phyloP scores from a whole-genome alignment of 1,140 invertebrate genomes.

The Nomia melanderi region DNA sequence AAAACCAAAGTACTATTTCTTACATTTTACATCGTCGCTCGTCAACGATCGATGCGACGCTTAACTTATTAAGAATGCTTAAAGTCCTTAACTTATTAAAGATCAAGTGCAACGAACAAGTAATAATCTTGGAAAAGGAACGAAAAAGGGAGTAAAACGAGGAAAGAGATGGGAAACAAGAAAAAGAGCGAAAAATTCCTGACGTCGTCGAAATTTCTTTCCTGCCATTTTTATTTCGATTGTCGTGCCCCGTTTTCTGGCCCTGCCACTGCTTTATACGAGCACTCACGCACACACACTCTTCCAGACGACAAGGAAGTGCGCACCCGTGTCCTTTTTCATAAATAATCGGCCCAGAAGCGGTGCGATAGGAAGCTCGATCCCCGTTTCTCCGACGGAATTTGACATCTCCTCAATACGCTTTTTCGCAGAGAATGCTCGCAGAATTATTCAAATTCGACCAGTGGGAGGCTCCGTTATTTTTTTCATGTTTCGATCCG shows the following conservation, averaged over 20 bases:
- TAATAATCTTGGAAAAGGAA: too few relatives aligned
- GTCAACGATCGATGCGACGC: too few relatives aligned
- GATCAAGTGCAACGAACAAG: too few relatives aligned
- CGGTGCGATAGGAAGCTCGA: not conserved
- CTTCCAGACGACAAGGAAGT: not conserved
- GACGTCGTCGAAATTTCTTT: constrained; percentile 14
- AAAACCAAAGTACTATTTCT: too few relatives aligned
- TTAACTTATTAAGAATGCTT: too few relatives aligned
- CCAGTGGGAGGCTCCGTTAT: too few relatives aligned
- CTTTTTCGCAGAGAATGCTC: not conserved
- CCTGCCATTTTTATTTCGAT: constrained; percentile 28
- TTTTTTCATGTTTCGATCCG: not conserved
- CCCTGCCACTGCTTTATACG: too few relatives aligned
- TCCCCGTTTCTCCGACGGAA: not conserved
- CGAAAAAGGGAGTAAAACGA: too few relatives aligned
- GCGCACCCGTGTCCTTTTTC: constrained; percentile 19
- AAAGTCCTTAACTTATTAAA: too few relatives aligned
- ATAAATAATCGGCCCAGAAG: constrained; percentile 36
- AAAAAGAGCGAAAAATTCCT: constrained; percentile 7
- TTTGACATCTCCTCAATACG: constrained; percentile 15
- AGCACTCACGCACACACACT: too few relatives aligned
- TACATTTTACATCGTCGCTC: too few relatives aligned
- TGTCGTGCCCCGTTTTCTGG: not conserved
- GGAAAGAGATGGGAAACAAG: too few relatives aligned
- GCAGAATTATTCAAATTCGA: not conserved